These are phyloP conservation scores for Nematostella vectensis DNA, from an alignment of 92 coral and sea anemone species.

Conservation along the genomic window DNA sequence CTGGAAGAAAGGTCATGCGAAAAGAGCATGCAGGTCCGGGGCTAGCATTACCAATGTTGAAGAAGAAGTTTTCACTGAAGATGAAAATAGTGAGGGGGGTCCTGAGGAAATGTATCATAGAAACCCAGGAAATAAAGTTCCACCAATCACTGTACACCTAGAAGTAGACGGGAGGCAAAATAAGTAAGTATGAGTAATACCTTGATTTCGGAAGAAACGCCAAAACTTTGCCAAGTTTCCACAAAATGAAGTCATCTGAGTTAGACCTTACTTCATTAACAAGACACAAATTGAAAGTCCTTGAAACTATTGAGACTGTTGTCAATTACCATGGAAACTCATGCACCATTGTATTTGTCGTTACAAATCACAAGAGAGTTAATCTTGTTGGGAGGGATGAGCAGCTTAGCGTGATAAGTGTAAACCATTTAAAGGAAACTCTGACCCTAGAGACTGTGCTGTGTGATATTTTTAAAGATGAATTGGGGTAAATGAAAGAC, in stretches of 20 bases:
- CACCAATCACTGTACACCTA: not conserved
- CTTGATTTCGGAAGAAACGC: not conserved
- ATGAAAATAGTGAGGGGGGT: not conserved
- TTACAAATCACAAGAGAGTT: not conserved
- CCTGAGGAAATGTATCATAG: not conserved
- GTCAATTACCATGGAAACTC: not conserved
- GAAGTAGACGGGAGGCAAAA: not conserved
- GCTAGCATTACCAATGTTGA: not conserved
- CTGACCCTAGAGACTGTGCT: constrained; percentile 1
- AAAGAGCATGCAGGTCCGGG: not conserved
- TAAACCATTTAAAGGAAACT: not conserved
- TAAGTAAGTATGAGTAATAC: not conserved
- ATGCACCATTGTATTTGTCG: not conserved
- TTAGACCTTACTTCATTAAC: not conserved
- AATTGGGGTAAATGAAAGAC: not conserved
- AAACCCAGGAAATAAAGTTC: not conserved
- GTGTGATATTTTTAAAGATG: not conserved
- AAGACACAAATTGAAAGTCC: not conserved
- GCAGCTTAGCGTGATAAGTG: not conserved
- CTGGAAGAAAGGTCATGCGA: not conserved
- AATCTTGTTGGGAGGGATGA: not conserved
- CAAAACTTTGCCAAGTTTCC: not conserved
- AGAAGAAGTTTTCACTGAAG: not conserved
- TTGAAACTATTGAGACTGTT: not conserved
- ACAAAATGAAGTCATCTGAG: not conserved